Conservation (phyloP, 2,797 vertebrate species). For the Sphenopsis melanotis region DNA sequence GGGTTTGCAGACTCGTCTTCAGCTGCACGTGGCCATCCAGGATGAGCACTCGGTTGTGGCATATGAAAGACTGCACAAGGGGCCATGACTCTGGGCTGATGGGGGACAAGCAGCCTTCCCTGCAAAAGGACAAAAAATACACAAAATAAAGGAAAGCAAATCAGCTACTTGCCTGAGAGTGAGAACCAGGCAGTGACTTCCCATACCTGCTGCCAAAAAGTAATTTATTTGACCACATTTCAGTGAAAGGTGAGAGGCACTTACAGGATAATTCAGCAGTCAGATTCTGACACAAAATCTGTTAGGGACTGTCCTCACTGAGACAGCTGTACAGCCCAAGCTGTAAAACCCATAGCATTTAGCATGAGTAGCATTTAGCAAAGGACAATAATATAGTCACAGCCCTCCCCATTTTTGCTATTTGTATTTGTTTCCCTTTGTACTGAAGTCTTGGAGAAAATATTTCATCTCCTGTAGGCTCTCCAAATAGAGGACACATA, state of each 20-base stretch:
- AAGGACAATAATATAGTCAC: neutral
- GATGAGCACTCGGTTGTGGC: slow-evolving; percentile 80
- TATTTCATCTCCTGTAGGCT: neutral
- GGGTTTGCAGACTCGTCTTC: slow-evolving; percentile 89
- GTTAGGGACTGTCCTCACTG: neutral
- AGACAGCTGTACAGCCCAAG: neutral
- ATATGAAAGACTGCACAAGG: slow-evolving; percentile 86
- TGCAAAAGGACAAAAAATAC: slow-evolving; percentile 55
- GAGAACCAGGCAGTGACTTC: neutral
- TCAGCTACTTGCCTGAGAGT: neutral
- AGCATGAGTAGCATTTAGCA: neutral
- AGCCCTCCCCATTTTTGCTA: neutral
- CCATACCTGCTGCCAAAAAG: neutral
- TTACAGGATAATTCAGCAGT: neutral
- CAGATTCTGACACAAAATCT: neutral
- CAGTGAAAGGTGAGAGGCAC: neutral
- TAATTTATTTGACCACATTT: neutral
- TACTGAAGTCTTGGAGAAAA: neutral
- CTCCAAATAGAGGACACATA: neutral
- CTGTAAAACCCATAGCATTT: neutral
- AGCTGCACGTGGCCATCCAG: slow-evolving; percentile 86
- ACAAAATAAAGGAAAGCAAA: neutral
- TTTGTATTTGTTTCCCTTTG: neutral
- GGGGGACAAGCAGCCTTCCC: slow-evolving; percentile 85
- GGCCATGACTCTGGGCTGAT: slow-evolving; percentile 85